Base-by-base conservation (phyloP, 2,888 invertebrate genomes). In the Eilema griseolum region DNA sequence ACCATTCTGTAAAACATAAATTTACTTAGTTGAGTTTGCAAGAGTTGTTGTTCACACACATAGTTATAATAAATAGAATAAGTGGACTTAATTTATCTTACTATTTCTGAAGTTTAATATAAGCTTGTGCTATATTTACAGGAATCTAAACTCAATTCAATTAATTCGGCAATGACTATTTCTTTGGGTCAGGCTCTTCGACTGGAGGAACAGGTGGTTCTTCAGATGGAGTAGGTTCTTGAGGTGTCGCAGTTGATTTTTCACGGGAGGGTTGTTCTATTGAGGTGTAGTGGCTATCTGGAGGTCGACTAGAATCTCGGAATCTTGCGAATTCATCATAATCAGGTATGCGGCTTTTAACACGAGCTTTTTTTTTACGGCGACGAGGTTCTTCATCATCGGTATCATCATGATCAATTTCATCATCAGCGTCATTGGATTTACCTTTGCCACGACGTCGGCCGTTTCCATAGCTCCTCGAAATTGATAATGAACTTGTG, bases 291-390 rank as follows among this genome's bases (percentile, higher is more conserved):
- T 70, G 70, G 61, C 66, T 70, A 46, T 70, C 70, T 10, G 70
- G 70, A 24, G 70, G 70, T 31, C 70, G 61, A 59, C 70, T 70
- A 10, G 70, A 70, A 59, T 70, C 70, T 31, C 66, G 62, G 57
- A 57, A 67, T 12, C 70, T 70, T 24, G 37, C 66, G 61, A 66
- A 70, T 41, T 24, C 33, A 59, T 70, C 66, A 46, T 70, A 67
- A 31, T 61, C 61, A 23, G 70, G 70, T n/a, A 70, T 70, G 41
- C 66, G 66, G 16, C 66, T 70, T 66, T 70, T 70, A 10, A 31
- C 46, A 23, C 26, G 52, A 52, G 20, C 61, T 20, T 23, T 60
- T n/a, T 69, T 65, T 26, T 60, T 60, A 23, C 46, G 46, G 3
- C 64, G 41, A 23, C 67, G 28, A 41, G 28, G 14, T 52, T 61